Conservation (phyloP, 2,888 invertebrate genomes). For the Cremastinae sp. region DNA sequence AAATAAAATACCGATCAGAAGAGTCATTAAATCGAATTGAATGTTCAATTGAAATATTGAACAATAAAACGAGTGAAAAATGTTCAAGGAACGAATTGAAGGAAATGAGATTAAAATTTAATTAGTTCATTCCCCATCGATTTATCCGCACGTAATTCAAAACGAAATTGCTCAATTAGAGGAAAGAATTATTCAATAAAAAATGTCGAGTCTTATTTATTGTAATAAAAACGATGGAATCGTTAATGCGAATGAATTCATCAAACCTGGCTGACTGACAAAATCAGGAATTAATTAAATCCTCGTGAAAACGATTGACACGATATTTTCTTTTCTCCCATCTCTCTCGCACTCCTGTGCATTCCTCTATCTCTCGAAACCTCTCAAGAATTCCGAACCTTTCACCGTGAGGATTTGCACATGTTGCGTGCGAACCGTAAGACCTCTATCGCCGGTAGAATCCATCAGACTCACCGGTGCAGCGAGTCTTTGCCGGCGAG, state of each 20-base stretch:
- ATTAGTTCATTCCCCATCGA: too few relatives aligned
- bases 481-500: slow-evolving; percentile 23
- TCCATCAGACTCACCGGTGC: neutral
- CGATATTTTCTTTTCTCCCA: slow-evolving; percentile 2
- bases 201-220: neutral
- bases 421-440: slow-evolving; percentile 53
- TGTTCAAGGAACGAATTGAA: neutral
- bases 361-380: slow-evolving; percentile 42
- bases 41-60: neutral
- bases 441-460: slow-evolving; percentile 36
- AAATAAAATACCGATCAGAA: too few relatives aligned
- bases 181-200: neutral
- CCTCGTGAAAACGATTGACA: neutral
- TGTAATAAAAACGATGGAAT: neutral
- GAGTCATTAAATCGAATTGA: slow-evolving; percentile 4
- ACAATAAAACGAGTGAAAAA: neutral
- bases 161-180: too few relatives aligned
- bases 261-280: neutral
- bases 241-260: neutral
- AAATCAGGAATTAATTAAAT: neutral
- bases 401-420: slow-evolving; percentile 56
- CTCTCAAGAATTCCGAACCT: slow-evolving; percentile 50
- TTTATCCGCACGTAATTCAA: too few relatives aligned
- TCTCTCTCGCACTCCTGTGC: slow-evolving; percentile 12
- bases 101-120: too few relatives aligned